phyloP scores from a whole-genome alignment of 2,797 vertebrate genomes.

The Ceyx erithaca region DNA sequence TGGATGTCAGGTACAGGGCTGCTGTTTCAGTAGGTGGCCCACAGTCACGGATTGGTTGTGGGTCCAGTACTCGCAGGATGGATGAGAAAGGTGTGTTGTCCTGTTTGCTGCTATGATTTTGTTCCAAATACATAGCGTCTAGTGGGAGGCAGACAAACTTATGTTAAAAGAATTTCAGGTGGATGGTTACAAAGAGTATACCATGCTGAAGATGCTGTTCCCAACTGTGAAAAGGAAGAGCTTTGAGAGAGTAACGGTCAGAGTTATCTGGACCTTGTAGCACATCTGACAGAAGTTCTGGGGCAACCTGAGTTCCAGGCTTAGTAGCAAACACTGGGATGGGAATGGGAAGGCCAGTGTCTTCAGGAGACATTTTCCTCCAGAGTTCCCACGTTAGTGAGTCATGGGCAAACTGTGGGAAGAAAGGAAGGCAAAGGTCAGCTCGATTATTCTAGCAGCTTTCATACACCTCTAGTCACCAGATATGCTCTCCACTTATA shows the following conservation, averaged over 20 bases:
- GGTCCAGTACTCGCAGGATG: not conserved
- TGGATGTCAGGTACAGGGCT: not conserved
- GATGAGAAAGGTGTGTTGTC: not conserved
- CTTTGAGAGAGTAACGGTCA: not conserved
- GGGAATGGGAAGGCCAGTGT: not conserved
- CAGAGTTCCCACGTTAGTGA: accelerated
- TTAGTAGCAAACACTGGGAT: not conserved
- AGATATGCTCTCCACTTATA: not conserved
- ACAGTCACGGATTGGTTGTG: not conserved
- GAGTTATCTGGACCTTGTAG: not conserved
- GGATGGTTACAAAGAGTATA: not conserved
- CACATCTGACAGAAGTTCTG: not conserved
- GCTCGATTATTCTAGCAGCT: not conserved
- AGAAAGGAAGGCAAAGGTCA: not conserved
- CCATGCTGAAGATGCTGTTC: not conserved
- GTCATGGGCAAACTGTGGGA: not conserved
- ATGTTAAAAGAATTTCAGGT: not conserved
- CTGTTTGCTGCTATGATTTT: not conserved
- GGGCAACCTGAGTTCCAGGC: not conserved
- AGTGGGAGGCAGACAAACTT: not conserved
- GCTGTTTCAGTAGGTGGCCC: not conserved
- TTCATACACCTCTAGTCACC: not conserved
- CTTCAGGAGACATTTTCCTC: not conserved
- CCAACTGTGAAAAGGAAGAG: not conserved
- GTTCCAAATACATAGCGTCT: not conserved